Base-by-base conservation (phyloP, 2,888 invertebrate genomes). In the Prenolepis imparis region DNA sequence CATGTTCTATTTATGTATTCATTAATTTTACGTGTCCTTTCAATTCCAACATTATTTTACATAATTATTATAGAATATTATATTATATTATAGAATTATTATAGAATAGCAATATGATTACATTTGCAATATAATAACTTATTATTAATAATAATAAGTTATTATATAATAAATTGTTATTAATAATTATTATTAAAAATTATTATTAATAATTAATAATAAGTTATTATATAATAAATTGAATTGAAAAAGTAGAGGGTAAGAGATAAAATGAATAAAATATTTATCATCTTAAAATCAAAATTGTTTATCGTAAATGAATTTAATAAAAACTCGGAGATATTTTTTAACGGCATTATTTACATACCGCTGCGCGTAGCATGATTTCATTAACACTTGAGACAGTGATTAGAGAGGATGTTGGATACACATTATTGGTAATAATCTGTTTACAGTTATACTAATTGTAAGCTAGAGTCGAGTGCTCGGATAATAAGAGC, bases 401-500 rank as follows among this genome's bases (percentile, higher is more conserved):
- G 24, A 75, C n/a, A 36, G 32, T 11, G 32, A 44, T 57, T 11
- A 48, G 24, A 24, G 36, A 70, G 15, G 6, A 57, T 28, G 24
- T 32, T 39, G 39, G 3, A n/a, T n/a, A n/a, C n/a, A n/a, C 11
- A 36, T 70, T 70, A 68, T 44, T 44, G 32, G 32, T 59, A 70
- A 59, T 59, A 59, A 70, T 80, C 24, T 61, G 28, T 21, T 63
- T 75, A 64, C 39, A 57, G 63, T 81, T 74, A 44, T n/a, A 41
- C 41, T 28, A 28, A 28, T 28, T 28, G 28, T 12, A 11, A 48
- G 6, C 72, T 74, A 63, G 39, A 48, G 39, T 52, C 72, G n/a
- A 73, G 52, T 28, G 28, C 15, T 55, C 21, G 28, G 75, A 81
- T 64, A 64, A 74, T 64, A 70, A 81, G 61, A 74, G 21, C 24